Evolutionary conservation across 2,888 invertebrate genomes (phyloP), one percentile per base, ranked within the genome.

Genomic region (Caenorhabditis sp.): DNA sequence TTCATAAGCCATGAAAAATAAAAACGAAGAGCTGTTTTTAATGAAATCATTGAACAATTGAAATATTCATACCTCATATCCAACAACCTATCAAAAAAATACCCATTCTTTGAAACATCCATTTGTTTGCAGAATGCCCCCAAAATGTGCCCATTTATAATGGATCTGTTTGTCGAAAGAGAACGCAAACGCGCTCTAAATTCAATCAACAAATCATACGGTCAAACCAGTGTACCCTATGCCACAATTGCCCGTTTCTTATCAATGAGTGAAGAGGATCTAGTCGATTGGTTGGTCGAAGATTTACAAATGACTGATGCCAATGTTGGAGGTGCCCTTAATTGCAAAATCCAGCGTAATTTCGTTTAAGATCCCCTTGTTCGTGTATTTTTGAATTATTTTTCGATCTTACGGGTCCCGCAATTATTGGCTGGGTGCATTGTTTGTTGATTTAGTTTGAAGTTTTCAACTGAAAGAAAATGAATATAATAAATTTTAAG

Each of bases 141-240:
- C 23, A 91, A 93, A 88, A 97, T 99, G 97, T 93, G 95, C 57
- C 94, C 94, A 68, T 95, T 94, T 90, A 91, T 99, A 82, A 93
- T 99, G 91, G 97, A 97, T 90, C 95, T 97, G 95, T 97, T 97
- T 91, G 92, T 95, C 88, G 94, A 95, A 81, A 91, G 97, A 87
- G 96, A 97, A 89, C 91, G 99, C 88, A 95, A 94, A 90, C 90
- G 91, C 85, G 97, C 95, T 87, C 91, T 97, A 88, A 95, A 93
- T 90, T 92, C 92, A 89, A 93, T 97, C 89, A 92, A 96, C 83
- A 97, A 95, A 92, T 93, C 95, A 96, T 87, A 94, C 10, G 31
- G 31, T 92, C 95, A 95, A 88, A 95, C 94, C 90, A 92, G 91
- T 90, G 92, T 97, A 91, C 92, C 93, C 87, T 92, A 95, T 90